Evolutionary conservation across 2,888 invertebrate genomes (phyloP), one percentile per base, ranked within the genome.

Genomic region (Agrochola lota): DNA sequence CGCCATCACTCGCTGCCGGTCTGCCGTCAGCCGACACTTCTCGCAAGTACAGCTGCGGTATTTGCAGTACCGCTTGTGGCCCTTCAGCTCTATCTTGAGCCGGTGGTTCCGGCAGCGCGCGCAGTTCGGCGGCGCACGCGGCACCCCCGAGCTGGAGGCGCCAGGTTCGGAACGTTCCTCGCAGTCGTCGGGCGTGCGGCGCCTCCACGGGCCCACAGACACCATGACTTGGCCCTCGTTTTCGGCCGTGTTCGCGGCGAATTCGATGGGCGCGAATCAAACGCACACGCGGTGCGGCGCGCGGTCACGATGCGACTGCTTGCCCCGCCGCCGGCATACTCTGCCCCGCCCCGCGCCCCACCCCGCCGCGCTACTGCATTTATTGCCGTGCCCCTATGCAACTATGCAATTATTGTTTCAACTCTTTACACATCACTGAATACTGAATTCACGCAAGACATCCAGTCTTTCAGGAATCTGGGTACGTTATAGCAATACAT

Each of bases 101-200:
- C 98, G 97, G 95, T 99, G 99, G 97, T 99, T 99, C 81, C 99
- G 97, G 95, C 99, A 99, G 49, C 99, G 98, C 66, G 99, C 99
- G 95, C 99, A 99, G 95, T 99, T 99, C 30, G 99, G 99, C 12
- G 98, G 98, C 83, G 98, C 98, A 79, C 99, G 97, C 26, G 98
- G 98, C 68, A 97, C 97, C 77, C 96, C 95, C 75, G 97, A 97
- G 93, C 97, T 95, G 91, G 95, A 95, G 81, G 96, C 95, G 85
- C 96, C 96, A 12, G 95, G 95, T 64, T 96, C 96, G 79, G 95
- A 96, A 86, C 96, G 95, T 80, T 96, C 95, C 86, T 96, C 96
- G 92, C 96, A 95, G 85, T 96, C 95, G 91, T 96, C 96, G 92
- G 95, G 92, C 88, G 95, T 93, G 90, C 95, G 95, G 89, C 95